Percentiles rank a stretch among this genome's conserved stretches.
These are phyloP conservation scores for Ips typographus DNA, from an alignment of 1,140 invertebrate species.

Conservation along the genomic window DNA sequence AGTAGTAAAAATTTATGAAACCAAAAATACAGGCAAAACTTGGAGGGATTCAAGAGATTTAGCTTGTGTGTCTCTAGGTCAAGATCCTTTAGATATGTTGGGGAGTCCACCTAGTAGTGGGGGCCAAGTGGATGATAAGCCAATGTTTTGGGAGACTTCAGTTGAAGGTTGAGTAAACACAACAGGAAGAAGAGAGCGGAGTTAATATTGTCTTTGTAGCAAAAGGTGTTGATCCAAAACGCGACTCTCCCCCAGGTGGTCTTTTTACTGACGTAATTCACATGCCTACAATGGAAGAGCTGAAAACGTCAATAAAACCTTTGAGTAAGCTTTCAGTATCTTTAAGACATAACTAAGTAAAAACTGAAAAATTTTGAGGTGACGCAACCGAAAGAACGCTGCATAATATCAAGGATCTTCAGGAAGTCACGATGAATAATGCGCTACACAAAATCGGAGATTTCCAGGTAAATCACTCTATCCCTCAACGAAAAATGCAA, in stretches of 20 bases:
- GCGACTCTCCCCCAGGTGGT: conserved; percentile 34
- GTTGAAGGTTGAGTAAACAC: neutral
- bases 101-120: conserved; percentile 10
- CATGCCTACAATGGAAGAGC: conserved; percentile 43
- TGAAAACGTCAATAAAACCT: conserved; percentile 45
- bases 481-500: conserved; percentile 3
- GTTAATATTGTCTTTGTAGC: conserved; percentile 18
- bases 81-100: conserved; percentile 52
- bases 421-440: conserved; percentile 57
- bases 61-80: conserved; percentile 59
- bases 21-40: conserved; percentile 54
- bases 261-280: conserved; percentile 44
- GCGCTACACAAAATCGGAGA: conserved; percentile 62
- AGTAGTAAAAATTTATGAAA: conserved; percentile 49
- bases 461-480: conserved; percentile 56
- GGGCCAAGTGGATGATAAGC: conserved; percentile 15
- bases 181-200: neutral
- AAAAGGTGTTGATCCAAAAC: conserved; percentile 37
- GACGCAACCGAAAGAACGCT: conserved; percentile 47
- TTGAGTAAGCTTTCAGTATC: conserved; percentile 35
- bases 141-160: conserved; percentile 20
- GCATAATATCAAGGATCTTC: conserved; percentile 56
- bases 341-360: conserved; percentile 3
- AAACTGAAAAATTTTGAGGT: conserved; percentile 27
- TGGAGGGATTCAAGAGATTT: conserved; percentile 61